These are phyloP conservation scores for Actenoides lindsayi DNA, from an alignment of 2,113 vertebrate species.

Conservation along the genomic window DNA sequence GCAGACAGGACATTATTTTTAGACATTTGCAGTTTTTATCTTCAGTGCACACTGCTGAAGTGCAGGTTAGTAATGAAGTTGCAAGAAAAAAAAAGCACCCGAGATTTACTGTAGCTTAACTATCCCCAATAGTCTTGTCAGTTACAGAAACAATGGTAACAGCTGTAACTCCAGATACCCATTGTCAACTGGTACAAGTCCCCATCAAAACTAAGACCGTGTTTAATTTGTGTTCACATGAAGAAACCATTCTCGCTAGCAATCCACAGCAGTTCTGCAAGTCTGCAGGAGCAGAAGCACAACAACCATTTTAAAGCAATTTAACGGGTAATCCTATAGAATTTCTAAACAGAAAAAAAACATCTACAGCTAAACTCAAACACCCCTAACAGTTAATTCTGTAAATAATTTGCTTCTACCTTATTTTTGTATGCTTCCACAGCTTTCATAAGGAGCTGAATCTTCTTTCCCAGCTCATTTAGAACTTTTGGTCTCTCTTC, in stretches of 20 bases:
- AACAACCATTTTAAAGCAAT: neutral
- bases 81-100: neutral
- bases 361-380: neutral
- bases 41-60: neutral
- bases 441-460: slow-evolving; percentile 91
- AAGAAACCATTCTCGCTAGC: neutral
- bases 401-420: slow-evolving; percentile 67
- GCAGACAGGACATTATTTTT: neutral
- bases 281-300: neutral
- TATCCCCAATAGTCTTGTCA: neutral
- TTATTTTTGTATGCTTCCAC: slow-evolving; percentile 91
- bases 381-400: accelerated
- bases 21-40: neutral
- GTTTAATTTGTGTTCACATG: neutral
- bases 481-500: slow-evolving; percentile 92
- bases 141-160: accelerated
- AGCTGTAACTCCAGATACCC: neutral
- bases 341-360: neutral
- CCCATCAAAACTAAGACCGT: neutral
- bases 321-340: neutral
- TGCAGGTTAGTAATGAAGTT: neutral
- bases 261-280: neutral
- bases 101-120: neutral
- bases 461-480: slow-evolving; percentile 91
- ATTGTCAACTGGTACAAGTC: neutral